A percentile compares a stretch with the other conserved stretches of the same genome.
phyloP scores from a whole-genome alignment of 2,797 vertebrate genomes.

The Hoplostethus mediterraneus region DNA sequence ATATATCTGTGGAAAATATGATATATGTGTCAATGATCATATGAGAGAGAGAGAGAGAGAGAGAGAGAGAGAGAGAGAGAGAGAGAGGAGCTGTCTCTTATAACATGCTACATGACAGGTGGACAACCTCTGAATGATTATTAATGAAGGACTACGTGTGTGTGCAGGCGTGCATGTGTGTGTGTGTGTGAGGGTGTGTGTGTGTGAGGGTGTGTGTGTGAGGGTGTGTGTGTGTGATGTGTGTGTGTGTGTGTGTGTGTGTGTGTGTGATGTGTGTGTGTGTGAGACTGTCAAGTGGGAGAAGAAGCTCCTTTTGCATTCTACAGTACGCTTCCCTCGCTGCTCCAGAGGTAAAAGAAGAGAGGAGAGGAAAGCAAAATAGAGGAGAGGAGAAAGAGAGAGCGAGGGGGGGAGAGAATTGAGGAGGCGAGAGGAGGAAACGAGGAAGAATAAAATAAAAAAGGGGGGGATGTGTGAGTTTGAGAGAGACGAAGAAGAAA shows the following conservation, averaged over 20 bases:
- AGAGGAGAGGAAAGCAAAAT: slow-evolving; percentile 11
- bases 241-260: slow-evolving; percentile 10
- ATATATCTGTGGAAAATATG: no score
- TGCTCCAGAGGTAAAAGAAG: slow-evolving; percentile 14
- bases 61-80: not conserved
- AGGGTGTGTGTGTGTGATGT: slow-evolving; percentile 9
- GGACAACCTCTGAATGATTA: slow-evolving; percentile 44
- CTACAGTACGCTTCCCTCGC: slow-evolving; percentile 5
- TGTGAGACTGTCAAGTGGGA: slow-evolving; percentile 35
- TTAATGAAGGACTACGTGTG: slow-evolving; percentile 16
- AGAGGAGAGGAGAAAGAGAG: not conserved
- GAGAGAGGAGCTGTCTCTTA: slow-evolving; percentile 18
- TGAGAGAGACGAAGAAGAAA: not conserved
- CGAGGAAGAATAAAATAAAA: not conserved
- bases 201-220: not conserved
- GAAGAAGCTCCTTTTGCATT: slow-evolving; percentile 49
- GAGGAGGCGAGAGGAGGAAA: not conserved
- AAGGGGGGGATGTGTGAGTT: not conserved
- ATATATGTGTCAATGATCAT: no score
- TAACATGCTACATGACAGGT: slow-evolving; percentile 23
- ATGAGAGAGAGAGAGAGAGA: no score
- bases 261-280: not conserved
- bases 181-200: slow-evolving; percentile 11
- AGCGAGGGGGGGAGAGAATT: not conserved
- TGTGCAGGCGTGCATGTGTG: slow-evolving; percentile 16